Base-by-base conservation (phyloP, 2,797 vertebrate genomes). In the Agapornis canus region DNA sequence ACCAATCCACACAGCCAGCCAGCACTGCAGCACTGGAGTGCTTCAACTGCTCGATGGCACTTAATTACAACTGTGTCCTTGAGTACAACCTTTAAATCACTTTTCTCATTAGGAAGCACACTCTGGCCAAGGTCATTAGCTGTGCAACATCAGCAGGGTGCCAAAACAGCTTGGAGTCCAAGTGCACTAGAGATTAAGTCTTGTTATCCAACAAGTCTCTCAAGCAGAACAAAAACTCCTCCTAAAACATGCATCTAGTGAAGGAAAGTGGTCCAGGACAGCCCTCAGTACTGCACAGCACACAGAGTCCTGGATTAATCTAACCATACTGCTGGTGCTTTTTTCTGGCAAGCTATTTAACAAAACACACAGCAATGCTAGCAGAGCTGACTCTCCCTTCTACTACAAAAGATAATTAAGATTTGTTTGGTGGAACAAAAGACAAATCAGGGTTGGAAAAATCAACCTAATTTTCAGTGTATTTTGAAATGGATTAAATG, bases 61-160 rank as follows among this genome's bases (percentile, higher is more conserved):
- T 82, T 90, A 49, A 94, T 87, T 82, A 93, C 87, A 78, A 84
- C 5, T 4, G 7, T 48, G 60, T 73, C 56, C 78, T 84, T 47
- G 57, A 71, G 64, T 57, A 90, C 82, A 75, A 72, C 19, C 59
- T 75, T 87, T 75, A 89, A 92, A 94, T 88, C 82, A 70, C 81
- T 95, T 90, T 89, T 93, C 59, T 88, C 90, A 95, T 96, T 90
- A 92, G 84, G 69, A 92, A 92, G 59, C 23, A 69, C 68, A 63
- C 73, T 75, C 63, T 80, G 72, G 70, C 29, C 49, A 39, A 57
- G 73, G 70, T 51, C 32, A 45, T 90, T 68, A 91, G 60, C 52
- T 75, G 47, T 13, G 18, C 61, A 52, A 86, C 32, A 17, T 52
- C 77, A 91, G 82, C 61, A 78, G 39, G 60, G 72, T 60, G 64